These are phyloP conservation scores for Drosophila sechellia DNA, from an alignment of 1,140 invertebrate species.

Conservation along the genomic window DNA sequence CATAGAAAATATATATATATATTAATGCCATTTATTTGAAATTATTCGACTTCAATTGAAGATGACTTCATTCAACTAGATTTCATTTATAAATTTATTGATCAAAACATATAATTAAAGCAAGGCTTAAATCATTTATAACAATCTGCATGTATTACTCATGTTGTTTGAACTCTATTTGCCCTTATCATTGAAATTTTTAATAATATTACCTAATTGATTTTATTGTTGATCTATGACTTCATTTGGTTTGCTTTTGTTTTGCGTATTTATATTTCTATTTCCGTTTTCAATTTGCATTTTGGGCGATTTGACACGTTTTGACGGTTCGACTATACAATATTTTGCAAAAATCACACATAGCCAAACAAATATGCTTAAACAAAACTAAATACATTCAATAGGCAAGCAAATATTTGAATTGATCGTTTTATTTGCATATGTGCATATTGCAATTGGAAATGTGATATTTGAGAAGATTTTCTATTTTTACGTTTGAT, in stretches of 20 bases:
- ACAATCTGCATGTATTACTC: slow-evolving; percentile 8
- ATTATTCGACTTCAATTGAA: slow-evolving; percentile 9
- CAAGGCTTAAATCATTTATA: slow-evolving; percentile 23
- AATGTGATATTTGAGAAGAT: background rate
- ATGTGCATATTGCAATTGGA: background rate
- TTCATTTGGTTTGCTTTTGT: slow-evolving; percentile 38
- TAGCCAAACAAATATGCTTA: slow-evolving; percentile 2
- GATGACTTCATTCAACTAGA: slow-evolving; percentile 24
- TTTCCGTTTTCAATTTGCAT: slow-evolving; percentile 43
- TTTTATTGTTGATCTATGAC: slow-evolving; percentile 44
- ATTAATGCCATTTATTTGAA: slow-evolving; percentile 1
- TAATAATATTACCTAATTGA: slow-evolving; percentile 5
- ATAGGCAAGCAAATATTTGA: slow-evolving; percentile 5
- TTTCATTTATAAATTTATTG: too few relatives aligned
- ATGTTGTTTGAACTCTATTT: slow-evolving; percentile 19
- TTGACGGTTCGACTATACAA: slow-evolving; percentile 28
- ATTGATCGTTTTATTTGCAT: background rate
- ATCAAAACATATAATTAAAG: background rate
- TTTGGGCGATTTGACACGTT: slow-evolving; percentile 69
- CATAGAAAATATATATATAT: slow-evolving; percentile 3
- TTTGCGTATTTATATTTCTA: slow-evolving; percentile 38
- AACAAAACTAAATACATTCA: background rate
- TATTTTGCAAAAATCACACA: slow-evolving; percentile 35
- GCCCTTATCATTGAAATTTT: slow-evolving; percentile 14
- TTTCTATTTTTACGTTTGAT: background rate